A percentile compares a stretch with the other conserved stretches of the same genome.
Conservation (phyloP, 2,888 invertebrate species). For the Phengaris arion region DNA sequence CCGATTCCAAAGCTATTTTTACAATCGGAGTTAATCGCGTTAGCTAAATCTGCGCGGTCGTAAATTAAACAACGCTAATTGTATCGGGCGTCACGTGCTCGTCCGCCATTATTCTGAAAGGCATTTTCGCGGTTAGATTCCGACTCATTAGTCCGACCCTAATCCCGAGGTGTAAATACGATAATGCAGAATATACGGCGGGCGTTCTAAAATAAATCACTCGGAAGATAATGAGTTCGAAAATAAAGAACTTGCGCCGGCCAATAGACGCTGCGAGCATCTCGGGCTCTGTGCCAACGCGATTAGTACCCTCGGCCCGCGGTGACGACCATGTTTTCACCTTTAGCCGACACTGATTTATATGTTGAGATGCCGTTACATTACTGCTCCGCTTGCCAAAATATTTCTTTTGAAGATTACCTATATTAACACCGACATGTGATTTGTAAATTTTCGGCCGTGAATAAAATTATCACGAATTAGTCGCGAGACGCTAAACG, state of each 20-base stretch:
- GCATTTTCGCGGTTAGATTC: constrained; percentile 53
- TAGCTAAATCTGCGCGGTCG: constrained; percentile 44
- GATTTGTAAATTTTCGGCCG: constrained; percentile 52
- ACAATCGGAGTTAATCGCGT: constrained; percentile 7
- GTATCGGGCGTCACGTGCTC: constrained; percentile 63
- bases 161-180: constrained; percentile 60
- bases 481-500: constrained; percentile 50
- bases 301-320: constrained; percentile 54
- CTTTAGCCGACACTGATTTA: constrained; percentile 51
- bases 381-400: constrained; percentile 42
- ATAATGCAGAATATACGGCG: constrained; percentile 40
- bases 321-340: constrained; percentile 50
- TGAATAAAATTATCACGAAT: constrained; percentile 61
- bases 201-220: constrained; percentile 70
- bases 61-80: constrained; percentile 63
- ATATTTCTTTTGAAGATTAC: constrained; percentile 47
- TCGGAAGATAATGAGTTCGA: constrained; percentile 75
- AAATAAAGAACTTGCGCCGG: constrained; percentile 72
- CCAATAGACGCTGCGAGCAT: constrained; percentile 55
- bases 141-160: constrained; percentile 69
- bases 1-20: not conserved
- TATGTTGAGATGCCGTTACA: constrained; percentile 44
- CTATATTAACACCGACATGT: constrained; percentile 51
- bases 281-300: constrained; percentile 65
- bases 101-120: constrained; percentile 62